These are phyloP conservation scores for Papio anubis DNA, from an alignment of 2,113 vertebrate genomes.

Conservation along the genomic window DNA sequence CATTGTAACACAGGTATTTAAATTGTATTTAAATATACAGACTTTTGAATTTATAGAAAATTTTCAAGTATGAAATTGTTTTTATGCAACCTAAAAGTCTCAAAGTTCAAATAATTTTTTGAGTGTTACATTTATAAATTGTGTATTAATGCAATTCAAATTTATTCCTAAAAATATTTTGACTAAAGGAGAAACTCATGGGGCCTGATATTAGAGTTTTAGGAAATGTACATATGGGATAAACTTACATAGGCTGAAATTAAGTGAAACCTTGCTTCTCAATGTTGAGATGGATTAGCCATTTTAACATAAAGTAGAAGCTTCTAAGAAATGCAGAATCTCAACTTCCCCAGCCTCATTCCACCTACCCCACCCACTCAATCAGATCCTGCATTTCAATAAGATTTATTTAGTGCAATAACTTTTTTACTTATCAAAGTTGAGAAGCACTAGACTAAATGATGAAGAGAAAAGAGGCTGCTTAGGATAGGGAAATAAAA, in stretches of 20 bases:
- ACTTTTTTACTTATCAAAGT: neutral
- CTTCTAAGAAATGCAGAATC: neutral
- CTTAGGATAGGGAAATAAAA: neutral
- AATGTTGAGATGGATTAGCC: neutral
- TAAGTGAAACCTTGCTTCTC: neutral
- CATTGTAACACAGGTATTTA: neutral
- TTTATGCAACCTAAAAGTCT: constrained; percentile 1
- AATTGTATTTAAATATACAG: neutral
- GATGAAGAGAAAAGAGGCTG: neutral
- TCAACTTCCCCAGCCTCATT: neutral
- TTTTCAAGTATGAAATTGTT: neutral
- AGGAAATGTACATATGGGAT: neutral
- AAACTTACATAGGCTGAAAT: neutral
- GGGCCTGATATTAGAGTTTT: neutral
- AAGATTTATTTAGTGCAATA: neutral
- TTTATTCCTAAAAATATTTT: neutral
- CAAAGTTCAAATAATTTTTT: constrained; percentile 11
- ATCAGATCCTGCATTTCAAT: neutral
- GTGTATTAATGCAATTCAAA: neutral
- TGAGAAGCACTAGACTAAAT: neutral
- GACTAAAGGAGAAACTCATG: neutral
- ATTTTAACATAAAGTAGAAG: neutral
- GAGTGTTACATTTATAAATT: neutral
- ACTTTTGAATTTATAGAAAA: constrained; percentile 7
- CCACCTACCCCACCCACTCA: neutral